These are phyloP conservation scores for Nesoenas mayeri DNA, from an alignment of 2,113 vertebrate species.

Conservation along the genomic window DNA sequence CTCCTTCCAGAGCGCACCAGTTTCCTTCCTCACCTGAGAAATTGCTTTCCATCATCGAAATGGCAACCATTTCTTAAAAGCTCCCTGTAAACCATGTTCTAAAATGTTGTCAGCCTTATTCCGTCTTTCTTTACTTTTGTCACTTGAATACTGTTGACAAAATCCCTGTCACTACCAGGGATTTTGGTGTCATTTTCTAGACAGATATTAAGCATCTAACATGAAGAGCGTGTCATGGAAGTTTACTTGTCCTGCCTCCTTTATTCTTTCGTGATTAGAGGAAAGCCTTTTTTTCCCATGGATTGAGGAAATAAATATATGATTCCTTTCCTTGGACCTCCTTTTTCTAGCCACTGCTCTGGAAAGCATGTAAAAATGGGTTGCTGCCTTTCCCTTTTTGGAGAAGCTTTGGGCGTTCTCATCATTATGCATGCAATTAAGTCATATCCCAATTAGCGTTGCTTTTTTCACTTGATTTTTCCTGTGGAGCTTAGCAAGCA, in stretches of 20 bases:
- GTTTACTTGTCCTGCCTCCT: neutral
- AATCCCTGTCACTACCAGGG: too few species aligned
- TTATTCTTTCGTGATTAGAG: slow-evolving; percentile 1
- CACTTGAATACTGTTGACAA: neutral
- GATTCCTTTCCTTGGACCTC: neutral
- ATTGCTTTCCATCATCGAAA: neutral
- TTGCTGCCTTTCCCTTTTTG: neutral
- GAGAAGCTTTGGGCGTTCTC: neutral
- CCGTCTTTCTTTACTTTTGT: neutral
- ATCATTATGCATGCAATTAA: neutral
- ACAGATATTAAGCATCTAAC: neutral
- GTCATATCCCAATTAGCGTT: neutral
- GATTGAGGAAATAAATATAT: neutral
- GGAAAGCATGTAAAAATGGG: neutral
- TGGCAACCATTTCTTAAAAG: neutral
- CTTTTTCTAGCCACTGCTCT: neutral
- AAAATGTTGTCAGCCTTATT: neutral
- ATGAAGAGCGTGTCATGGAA: neutral
- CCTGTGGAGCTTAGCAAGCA: neutral
- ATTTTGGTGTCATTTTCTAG: neutral
- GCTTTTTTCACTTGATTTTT: neutral
- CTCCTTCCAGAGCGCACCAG: neutral
- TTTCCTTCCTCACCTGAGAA: neutral
- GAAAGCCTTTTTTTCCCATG: neutral
- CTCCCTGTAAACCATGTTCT: neutral